These are phyloP conservation scores for Lacerta agilis DNA, from an alignment of 2,797 vertebrate genomes.

Conservation along the genomic window DNA sequence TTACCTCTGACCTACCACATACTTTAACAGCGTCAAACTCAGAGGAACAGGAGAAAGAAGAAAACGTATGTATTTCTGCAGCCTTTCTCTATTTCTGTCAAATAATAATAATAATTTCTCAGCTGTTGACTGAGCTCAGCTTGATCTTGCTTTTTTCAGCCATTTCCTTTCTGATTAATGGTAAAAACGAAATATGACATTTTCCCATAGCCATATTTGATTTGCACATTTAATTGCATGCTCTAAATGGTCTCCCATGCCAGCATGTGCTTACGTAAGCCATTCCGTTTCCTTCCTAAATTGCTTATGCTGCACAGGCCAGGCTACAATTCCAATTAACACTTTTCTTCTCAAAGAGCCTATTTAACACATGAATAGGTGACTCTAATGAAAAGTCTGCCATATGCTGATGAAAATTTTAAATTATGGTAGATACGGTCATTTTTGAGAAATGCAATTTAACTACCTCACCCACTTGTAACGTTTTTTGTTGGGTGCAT, in stretches of 20 bases:
- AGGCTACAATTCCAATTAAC: conserved; percentile 36
- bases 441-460: background rate
- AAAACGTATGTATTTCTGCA: background rate
- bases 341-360: conserved; percentile 38
- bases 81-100: conserved; percentile 16
- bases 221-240: conserved; percentile 56
- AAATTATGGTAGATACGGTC: conserved; percentile 21
- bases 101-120: conserved; percentile 1
- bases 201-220: conserved; percentile 39
- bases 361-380: conserved; percentile 33
- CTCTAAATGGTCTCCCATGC: conserved; percentile 29
- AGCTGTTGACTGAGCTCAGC: background rate
- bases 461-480: background rate
- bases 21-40: background rate
- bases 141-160: background rate
- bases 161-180: conserved; percentile 34
- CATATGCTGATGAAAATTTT: conserved; percentile 28
- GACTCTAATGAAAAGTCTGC: conserved; percentile 17
- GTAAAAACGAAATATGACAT: conserved; percentile 24
- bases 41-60: background rate
- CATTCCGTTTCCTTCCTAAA: conserved; percentile 27
- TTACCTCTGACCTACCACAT: accelerated
- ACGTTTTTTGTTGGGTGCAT: background rate
- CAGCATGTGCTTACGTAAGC: conserved; percentile 39
- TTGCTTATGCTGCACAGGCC: conserved; percentile 21